Conservation (phyloP, 2,888 invertebrate species). For the Xanthia icteritia region DNA sequence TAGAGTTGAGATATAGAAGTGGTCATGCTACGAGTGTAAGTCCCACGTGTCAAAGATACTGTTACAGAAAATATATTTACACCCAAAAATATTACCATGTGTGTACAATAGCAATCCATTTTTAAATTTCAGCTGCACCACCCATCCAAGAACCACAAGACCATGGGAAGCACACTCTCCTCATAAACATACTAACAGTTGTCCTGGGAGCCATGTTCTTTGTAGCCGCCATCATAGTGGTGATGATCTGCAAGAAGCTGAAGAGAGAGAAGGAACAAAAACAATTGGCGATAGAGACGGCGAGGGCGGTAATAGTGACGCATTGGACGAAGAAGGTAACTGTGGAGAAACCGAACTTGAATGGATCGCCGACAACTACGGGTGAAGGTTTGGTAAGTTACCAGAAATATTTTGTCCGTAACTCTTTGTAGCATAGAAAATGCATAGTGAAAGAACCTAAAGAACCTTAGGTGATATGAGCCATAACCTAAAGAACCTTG, state of each 20-base stretch:
- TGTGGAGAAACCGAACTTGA: constrained; percentile 94
- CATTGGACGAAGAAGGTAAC: constrained; percentile 98
- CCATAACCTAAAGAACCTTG: neutral
- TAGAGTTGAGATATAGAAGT: neutral
- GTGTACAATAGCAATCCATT: neutral
- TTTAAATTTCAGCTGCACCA: constrained; percentile 71
- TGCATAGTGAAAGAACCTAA: neutral
- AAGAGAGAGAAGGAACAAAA: constrained; percentile 95
- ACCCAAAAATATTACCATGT: neutral
- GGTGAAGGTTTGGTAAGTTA: constrained; percentile 91
- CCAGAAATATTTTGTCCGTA: neutral
- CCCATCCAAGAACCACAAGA: constrained; percentile 81
- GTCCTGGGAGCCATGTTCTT: constrained; percentile 91
- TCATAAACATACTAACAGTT: constrained; percentile 91
- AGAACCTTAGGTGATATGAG: neutral
- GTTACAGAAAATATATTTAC: neutral
- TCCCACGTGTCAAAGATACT: too few relatives aligned
- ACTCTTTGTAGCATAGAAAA: neutral
- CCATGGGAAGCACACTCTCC: constrained; percentile 88
- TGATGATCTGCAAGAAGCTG: constrained; percentile 92
- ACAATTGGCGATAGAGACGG: constrained; percentile 94
- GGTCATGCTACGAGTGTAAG: neutral
- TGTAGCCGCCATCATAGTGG: constrained; percentile 90
- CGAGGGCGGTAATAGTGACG: constrained; percentile 94
- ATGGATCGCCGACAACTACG: constrained; percentile 90